Evolutionary conservation across 2,888 invertebrate species (phyloP), one percentile per base, ranked within the genome.

Genomic region (Plebejus anna): DNA sequence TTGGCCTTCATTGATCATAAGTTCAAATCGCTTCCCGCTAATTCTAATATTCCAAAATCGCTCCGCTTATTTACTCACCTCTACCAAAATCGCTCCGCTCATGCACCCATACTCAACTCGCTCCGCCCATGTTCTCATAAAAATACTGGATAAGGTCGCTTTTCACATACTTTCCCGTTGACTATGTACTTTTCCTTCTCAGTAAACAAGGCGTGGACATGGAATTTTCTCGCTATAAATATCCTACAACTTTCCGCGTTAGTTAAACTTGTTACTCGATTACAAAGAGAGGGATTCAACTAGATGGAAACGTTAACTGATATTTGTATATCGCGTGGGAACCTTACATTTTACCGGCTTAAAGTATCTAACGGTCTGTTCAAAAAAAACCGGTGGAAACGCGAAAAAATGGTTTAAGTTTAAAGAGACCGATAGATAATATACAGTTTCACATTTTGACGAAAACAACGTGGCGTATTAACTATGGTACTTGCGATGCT

Each of bases 151-250:
- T 59, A 70, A 76, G 76, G 32, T 61, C 47, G 38, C 71, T 76
- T 79, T 80, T 79, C 79, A 78, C 77, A 75, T 77, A 73, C 73
- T 78, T 78, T 76, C 59, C 77, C 75, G 75, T 66, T 71, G 75
- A 71, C 66, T 57, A 72, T 73, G 72, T 75, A 77, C 73, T 57
- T 76, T 76, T 76, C 59, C 76, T 76, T 76, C 76, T 71, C 28
- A 71, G 70, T 73, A 73, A 28, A 66, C 66, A 66, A 73, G 73
- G 73, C 16, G 73, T 55, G 73, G 13, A 32, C 16, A 73, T 55
- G 55, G 73, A 28, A 32, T 73, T 73, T 73, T 73, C 73, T 22
- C 28, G 28, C 72, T 73, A 73, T 73, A 73, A 73, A 73, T 73
- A 73, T 16, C 51, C 32, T 55, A 66, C 66, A 66, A 66, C 66